A percentile compares a stretch with the other conserved stretches of the same genome.
phyloP scores from a whole-genome alignment of 2,797 vertebrate genomes.

The Periparus ater region DNA sequence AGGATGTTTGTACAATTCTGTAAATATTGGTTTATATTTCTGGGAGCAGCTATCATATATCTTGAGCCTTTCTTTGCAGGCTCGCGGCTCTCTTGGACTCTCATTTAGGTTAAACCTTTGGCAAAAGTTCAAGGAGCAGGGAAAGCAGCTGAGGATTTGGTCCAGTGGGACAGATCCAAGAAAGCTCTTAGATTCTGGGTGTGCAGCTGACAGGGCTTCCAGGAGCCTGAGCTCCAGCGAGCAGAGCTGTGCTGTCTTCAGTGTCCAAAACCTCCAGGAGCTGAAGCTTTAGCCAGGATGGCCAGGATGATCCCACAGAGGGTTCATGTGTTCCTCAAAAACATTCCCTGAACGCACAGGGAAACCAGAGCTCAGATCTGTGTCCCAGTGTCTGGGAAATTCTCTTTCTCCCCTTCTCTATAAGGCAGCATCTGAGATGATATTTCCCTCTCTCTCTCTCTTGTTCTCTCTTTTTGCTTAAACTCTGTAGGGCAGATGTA shows the following conservation, averaged over 20 bases:
- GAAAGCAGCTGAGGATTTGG: constrained; percentile 43
- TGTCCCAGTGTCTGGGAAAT: neutral
- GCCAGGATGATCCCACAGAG: neutral
- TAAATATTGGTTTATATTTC: constrained; percentile 71
- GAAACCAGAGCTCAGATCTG: neutral
- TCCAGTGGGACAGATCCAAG: constrained; percentile 38
- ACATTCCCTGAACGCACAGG: neutral
- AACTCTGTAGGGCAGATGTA: constrained; percentile 5
- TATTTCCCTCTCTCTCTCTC: neutral
- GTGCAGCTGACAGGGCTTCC: constrained; percentile 33
- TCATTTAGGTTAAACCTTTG: constrained; percentile 36
- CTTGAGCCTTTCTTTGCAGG: constrained; percentile 20
- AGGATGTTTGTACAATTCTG: constrained; percentile 68
- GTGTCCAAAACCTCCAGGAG: neutral
- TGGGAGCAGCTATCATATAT: constrained; percentile 50
- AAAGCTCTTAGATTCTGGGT: constrained; percentile 41
- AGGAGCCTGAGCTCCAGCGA: neutral
- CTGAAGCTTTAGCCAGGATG: neutral
- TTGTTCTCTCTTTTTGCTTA: neutral
- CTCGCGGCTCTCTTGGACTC: neutral
- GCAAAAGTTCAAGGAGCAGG: constrained; percentile 12
- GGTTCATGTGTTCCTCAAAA: neutral
- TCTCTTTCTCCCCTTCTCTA: neutral
- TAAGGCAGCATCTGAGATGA: neutral
- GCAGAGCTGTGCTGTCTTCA: neutral